Base-by-base conservation (phyloP, 2,113 vertebrate species). In the Rattus norvegicus region DNA sequence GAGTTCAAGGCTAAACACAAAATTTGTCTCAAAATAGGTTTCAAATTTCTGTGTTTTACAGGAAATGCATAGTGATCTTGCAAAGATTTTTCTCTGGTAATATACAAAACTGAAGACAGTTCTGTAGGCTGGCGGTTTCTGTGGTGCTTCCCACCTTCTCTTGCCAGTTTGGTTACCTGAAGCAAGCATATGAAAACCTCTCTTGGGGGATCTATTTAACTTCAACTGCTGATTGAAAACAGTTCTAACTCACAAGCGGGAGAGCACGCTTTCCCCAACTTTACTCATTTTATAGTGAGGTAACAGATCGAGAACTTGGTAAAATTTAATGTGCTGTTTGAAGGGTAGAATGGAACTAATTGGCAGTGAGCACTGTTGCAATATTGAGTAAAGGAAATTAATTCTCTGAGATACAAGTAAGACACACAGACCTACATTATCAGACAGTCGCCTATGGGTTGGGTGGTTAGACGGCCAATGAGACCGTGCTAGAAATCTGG, bases 141-240 rank as follows among this genome's bases (percentile, higher is more conserved):
- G 17, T n/a, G 30, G 77, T 67, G 72, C 49, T 85, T 20, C 36
- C 69, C 33, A n/a, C 49, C 43, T 16, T 7, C 2, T 6, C 26
- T 36, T 33, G 95, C 19, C 65, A 96, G 97, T 97, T 94, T 93
- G 94, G 95, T 97, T 95, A 97, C 96, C 81, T 98, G 93, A 93
- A 98, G 97, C 95, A 96, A 83, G 95, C 91, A 96, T 94, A 95
- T 97, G 69, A 98, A 98, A 98, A 88, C 93, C 95, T 98, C 88
- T 96, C 94, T 72, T 94, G 96, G 94, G 95, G 89, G 94, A 76
- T 98, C 88, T 90, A 94, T 92, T 97, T 97, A 93, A 97, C 96
- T 97, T 98, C 97, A 97, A 97, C 96, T 96, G 95, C 94, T 98
- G 88, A 77, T 28, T 85, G 39, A 95, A 97, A 73, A 81, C 19